Base-by-base conservation (phyloP, 2,797 vertebrate genomes). In the Carcharodon carcharias region DNA sequence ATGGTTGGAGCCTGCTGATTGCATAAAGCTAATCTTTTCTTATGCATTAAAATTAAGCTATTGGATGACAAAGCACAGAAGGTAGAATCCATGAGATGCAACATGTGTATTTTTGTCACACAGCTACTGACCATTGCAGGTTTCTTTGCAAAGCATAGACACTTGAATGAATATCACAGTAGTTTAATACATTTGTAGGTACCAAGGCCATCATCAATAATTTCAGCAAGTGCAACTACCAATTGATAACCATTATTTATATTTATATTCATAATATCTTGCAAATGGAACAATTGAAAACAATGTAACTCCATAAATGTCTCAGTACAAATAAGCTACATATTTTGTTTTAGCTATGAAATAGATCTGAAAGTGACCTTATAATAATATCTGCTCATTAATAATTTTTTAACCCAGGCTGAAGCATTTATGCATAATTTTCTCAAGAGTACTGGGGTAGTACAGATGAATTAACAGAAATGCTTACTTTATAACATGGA, bases 1-100 rank as follows among this genome's bases (percentile, higher is more conserved):
- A 50, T 23, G 82, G 82, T 85, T 85, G 82, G 82, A 82, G 8
- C 82, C 82, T 85, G 82, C 82, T 85, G 45, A 85, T 85, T 85
- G 45, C 45, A 85, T 85, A 23, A 8, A 50, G 82, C 82, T 85
- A 85, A 85, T 85, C 82, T 85, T 85, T 45, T 85, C 80, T 85
- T 50, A 23, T 85, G 45, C 82, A 26, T 45, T 9, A 45, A 85
- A 45, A 85, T 85, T 85, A 85, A 85, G 82, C 82, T 85, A 85
- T 85, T 50, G 82, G 18, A 85, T 85, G 45, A 45, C 21, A 50
- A 85, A 85, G 82, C 82, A 85, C 82, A 85, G 21, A 50, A 85
- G 82, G 82, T 85, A 40, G 40, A 50, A 50, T 85, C 21, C 21
- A 9, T 26, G 82, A 85, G 82, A 85, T 85, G 45, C 80, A 85